Percentiles rank a stretch among this genome's conserved stretches.
Conservation (phyloP, 37 sponge, comb jelly and placozoan genomes). For the Amphimedon queenslandica region DNA sequence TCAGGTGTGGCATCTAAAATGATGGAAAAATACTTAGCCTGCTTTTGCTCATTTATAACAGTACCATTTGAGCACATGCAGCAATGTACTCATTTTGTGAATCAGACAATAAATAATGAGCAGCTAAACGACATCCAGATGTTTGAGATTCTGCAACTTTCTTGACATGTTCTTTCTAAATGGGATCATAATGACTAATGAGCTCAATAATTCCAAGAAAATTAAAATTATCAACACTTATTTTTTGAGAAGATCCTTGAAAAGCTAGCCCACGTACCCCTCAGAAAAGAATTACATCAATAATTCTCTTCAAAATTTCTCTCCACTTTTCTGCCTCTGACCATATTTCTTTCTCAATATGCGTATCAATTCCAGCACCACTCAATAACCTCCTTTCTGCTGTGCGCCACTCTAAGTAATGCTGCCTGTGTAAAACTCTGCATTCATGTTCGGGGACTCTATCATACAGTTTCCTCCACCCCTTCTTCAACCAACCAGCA, state of each 20-base stretch:
- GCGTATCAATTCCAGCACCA: background rate
- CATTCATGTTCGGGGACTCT: constrained; percentile 1
- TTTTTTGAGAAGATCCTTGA: too few relatives aligned
- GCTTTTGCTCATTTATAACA: too few relatives aligned
- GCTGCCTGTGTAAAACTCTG: background rate
- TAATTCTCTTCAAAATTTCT: constrained; percentile 4
- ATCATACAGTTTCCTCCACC: constrained; percentile 17
- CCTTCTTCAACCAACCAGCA: background rate
- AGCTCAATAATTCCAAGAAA: too few relatives aligned
- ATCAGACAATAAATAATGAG: too few relatives aligned
- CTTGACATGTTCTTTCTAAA: too few relatives aligned
- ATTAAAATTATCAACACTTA: too few relatives aligned
- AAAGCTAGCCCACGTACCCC: background rate
- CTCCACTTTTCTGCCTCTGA: background rate
- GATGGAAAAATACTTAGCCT: background rate
- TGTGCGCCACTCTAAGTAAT: background rate
- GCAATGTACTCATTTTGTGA: too few relatives aligned
- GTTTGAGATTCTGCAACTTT: too few relatives aligned
- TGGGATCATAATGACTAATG: too few relatives aligned
- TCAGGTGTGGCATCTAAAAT: constrained; percentile 9
- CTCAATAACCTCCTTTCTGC: background rate
- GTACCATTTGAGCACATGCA: background rate
- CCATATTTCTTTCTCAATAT: background rate
- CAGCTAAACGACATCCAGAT: too few relatives aligned
- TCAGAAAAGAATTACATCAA: background rate